Evolutionary conservation across 2,797 vertebrate species (phyloP).

Genomic region (Leucoraja ocellata): DNA sequence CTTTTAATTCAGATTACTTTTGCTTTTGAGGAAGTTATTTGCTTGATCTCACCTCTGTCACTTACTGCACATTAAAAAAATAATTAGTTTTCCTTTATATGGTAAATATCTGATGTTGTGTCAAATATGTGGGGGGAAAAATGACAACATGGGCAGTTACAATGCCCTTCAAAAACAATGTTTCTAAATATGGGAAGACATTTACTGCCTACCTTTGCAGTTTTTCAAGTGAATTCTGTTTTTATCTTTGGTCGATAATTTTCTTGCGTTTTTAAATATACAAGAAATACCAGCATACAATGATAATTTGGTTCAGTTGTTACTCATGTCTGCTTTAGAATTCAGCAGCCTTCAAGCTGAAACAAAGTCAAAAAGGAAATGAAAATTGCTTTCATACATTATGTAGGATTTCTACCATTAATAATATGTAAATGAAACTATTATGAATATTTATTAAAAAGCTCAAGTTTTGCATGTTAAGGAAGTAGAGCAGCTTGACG

Average conservation of each 20-base stretch:
- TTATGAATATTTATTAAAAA: slow-evolving; percentile 23
- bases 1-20: too few species aligned
- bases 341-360: background rate
- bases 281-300: background rate
- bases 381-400: background rate
- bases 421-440: background rate
- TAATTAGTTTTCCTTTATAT: too few species aligned
- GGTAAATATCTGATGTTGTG: background rate
- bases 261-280: background rate
- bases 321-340: background rate
- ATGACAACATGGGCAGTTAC: background rate
- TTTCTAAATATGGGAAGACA: background rate
- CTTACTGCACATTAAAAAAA: background rate
- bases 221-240: background rate
- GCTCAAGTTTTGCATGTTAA: background rate
- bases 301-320: background rate
- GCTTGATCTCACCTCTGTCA: background rate
- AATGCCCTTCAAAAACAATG: background rate
- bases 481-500: background rate
- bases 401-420: background rate
- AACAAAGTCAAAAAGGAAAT: slow-evolving; percentile 10
- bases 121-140: background rate
- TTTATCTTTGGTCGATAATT: background rate
- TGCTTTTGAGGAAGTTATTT: background rate
- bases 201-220: background rate